A percentile compares a stretch with the other conserved stretches of the same genome.
phyloP scores from a whole-genome alignment of 2,888 invertebrate genomes.

The Plutella xylostella region DNA sequence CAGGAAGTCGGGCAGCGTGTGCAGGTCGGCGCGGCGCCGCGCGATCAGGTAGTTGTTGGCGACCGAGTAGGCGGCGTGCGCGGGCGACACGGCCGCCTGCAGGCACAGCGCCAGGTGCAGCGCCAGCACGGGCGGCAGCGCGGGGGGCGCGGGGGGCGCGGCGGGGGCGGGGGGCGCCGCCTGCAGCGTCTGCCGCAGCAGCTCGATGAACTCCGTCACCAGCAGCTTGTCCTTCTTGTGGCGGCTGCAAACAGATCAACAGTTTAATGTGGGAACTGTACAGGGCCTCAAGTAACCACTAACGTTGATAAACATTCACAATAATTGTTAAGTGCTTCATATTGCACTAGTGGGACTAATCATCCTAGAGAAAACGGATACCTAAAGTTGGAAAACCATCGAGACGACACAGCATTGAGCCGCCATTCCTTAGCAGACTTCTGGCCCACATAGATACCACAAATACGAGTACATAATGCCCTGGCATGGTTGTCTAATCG shows the following conservation, averaged over 20 bases:
- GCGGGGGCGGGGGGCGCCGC: slow-evolving; percentile 30
- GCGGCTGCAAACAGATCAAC: slow-evolving; percentile 35
- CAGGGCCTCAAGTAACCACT: no score
- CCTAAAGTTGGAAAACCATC: no score
- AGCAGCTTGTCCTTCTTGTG: slow-evolving; percentile 75
- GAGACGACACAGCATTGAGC: no score
- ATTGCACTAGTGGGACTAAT: no score
- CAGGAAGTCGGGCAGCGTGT: slow-evolving; percentile 88
- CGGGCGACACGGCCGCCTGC: slow-evolving; percentile 79
- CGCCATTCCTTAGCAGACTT: no score
- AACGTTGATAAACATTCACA: no score
- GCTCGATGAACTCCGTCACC: slow-evolving; percentile 76
- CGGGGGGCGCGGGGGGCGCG: slow-evolving; percentile 30
- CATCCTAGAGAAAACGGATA: no score
- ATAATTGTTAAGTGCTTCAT: no score
- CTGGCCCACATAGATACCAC: no score
- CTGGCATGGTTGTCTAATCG: no score
- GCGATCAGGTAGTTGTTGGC: slow-evolving; percentile 83
- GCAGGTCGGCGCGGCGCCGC: slow-evolving; percentile 81
- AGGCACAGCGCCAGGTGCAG: slow-evolving; percentile 79
- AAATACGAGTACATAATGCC: no score
- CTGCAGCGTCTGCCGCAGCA: slow-evolving; percentile 73
- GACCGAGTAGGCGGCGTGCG: slow-evolving; percentile 80
- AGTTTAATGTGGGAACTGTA: background rate
- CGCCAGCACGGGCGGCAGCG: slow-evolving; percentile 72